Evolutionary conservation across 2,113 vertebrate genomes (phyloP).

Genomic region (Triplophysa siluroides): DNA sequence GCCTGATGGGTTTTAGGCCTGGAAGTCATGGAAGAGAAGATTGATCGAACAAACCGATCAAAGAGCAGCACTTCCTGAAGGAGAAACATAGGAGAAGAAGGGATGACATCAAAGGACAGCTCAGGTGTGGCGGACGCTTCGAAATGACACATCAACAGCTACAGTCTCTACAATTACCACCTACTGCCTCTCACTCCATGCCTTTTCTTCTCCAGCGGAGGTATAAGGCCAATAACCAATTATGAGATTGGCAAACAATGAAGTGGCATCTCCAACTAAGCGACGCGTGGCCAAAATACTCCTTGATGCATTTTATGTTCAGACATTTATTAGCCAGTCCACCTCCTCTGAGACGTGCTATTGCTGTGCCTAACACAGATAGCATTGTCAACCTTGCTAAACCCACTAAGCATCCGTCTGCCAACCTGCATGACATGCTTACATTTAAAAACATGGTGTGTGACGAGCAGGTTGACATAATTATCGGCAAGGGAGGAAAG

Average conservation of each 20-base stretch:
- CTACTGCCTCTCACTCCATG: slow-evolving; percentile 10
- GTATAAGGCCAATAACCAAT: slow-evolving; percentile 43
- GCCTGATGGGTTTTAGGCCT: background rate
- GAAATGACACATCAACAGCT: slow-evolving; percentile 8
- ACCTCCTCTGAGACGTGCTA: slow-evolving; percentile 7
- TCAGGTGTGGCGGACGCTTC: slow-evolving; percentile 19
- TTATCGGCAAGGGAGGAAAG: slow-evolving; percentile 50
- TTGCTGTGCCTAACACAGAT: slow-evolving; percentile 3
- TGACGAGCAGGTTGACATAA: slow-evolving; percentile 52
- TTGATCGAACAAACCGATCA: background rate
- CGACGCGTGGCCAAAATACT: slow-evolving; percentile 4
- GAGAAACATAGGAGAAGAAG: background rate
- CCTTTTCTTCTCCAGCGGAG: background rate
- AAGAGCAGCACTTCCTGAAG: background rate
- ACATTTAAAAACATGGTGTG: slow-evolving; percentile 50
- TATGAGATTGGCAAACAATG: slow-evolving; percentile 27
- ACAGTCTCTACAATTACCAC: slow-evolving; percentile 28
- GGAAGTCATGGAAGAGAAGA: background rate
- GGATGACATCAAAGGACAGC: background rate
- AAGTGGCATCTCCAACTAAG: slow-evolving; percentile 31
- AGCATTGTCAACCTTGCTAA: slow-evolving; percentile 36
- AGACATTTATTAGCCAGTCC: slow-evolving; percentile 29
- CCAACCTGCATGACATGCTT: slow-evolving; percentile 47
- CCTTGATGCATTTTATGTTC: slow-evolving; percentile 22
- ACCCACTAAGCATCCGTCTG: slow-evolving; percentile 41